A percentile compares a stretch with the other conserved stretches of the same genome.
Evolutionary conservation across 2,797 vertebrate species (phyloP).

Genomic region (Hyperoplus immaculatus): DNA sequence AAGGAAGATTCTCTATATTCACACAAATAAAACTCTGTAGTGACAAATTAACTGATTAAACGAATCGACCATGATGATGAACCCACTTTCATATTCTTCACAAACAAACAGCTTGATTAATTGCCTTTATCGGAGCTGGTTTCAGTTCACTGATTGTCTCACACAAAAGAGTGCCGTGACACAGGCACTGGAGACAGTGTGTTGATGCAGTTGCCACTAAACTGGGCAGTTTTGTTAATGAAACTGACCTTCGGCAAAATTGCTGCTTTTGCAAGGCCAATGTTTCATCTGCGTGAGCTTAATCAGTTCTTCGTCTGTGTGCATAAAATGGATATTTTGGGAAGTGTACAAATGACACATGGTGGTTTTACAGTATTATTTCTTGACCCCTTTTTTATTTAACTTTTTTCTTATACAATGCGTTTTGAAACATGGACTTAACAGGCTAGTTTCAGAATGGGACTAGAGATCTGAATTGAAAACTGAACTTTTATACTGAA

Average conservation of each 20-base stretch:
- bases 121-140: constrained; percentile 32
- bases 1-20: constrained; percentile 11
- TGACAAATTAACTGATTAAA: neutral
- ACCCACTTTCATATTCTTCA: neutral
- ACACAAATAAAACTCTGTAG: neutral
- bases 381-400: neutral
- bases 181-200: constrained; percentile 1
- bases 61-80: neutral
- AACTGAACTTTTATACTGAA: neutral
- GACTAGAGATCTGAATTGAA: neutral
- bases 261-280: neutral
- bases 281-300: neutral
- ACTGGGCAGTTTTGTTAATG: constrained; percentile 18
- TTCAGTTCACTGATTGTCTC: constrained; percentile 25
- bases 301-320: neutral
- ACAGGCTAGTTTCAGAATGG: neutral
- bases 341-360: neutral
- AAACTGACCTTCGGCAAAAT: constrained; percentile 20
- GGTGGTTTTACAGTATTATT: neutral
- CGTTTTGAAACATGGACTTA: neutral
- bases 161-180: constrained; percentile 16
- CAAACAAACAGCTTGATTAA: constrained; percentile 3
- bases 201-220: neutral
- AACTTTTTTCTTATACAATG: neutral
- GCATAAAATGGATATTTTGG: neutral